Base-by-base conservation (phyloP, 2,797 vertebrate genomes). In the Lutjanus argentimaculatus region DNA sequence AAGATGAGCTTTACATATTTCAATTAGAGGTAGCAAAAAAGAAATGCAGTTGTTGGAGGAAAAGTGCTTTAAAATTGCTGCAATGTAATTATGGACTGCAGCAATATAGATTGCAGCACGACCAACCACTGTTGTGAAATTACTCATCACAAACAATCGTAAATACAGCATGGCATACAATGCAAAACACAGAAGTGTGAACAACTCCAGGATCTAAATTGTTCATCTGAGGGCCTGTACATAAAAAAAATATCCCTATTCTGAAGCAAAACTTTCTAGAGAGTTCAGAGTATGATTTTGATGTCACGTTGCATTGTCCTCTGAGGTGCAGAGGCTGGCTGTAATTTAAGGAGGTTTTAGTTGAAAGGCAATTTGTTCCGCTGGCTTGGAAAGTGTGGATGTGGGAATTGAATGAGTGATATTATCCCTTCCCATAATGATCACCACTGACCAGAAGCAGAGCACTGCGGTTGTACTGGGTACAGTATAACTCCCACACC, bases 321-420 rank as follows among this genome's bases (percentile, higher is more conserved):
- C 48, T 0, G 30, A 80, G 67, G 73, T 78, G 62, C 67, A 84
- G 65, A 79, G 70, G 22, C 58, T 71, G 66, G 30, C 58, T 76
- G 75, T 74, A 51, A 72, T 83, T 85, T 80, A 67, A 63, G 25
- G 65, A 14, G 25, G 75, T 69, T 68, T 83, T 59, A 57, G 67
- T 57, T 72, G 16, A 85, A 80, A 84, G 68, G 77, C 77, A 84
- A 78, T 87, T 89, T 86, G 70, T 85, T 89, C 59, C 77, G 71
- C 62, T 75, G 68, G 59, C 22, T 79, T 73, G 56, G 51, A 83
- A 84, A 75, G 72, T 51, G 66, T 36, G 14, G 63, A 72, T 57
- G 45, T 70, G 77, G 68, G 80, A 85, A 88, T 72, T 81, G 66
- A 85, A 87, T 84, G 71, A 84, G 62, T 75, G 69, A 90, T 76